phyloP scores from a whole-genome alignment of 2,113 vertebrate genomes.

The Rhizomys pruinosus region DNA sequence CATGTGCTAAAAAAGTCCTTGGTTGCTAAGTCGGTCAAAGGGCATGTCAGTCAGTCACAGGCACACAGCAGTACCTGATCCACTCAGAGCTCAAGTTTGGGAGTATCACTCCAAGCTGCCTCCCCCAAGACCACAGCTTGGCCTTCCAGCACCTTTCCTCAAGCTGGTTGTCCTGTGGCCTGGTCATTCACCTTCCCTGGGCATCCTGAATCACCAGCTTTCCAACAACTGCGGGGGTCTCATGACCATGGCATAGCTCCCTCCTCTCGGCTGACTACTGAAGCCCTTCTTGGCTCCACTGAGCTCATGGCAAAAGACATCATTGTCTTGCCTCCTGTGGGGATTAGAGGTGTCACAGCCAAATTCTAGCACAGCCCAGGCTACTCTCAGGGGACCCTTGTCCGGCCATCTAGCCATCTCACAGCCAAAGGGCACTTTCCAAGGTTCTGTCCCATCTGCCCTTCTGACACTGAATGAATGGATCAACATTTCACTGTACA shows the following conservation, averaged over 20 bases:
- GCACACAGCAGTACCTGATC: neutral
- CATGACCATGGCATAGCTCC: neutral
- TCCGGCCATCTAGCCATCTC: neutral
- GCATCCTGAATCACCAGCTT: neutral
- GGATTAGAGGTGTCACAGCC: neutral
- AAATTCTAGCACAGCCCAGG: neutral
- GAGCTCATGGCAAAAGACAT: neutral
- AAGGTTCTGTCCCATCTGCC: neutral
- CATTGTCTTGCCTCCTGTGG: slow-evolving; percentile 13
- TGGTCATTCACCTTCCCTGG: neutral
- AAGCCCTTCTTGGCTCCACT: slow-evolving; percentile 14
- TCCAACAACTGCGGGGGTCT: slow-evolving; percentile 40
- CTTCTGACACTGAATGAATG: neutral
- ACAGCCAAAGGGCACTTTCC: neutral
- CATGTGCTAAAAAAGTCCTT: neutral
- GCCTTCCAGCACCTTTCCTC: neutral
- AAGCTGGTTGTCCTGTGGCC: neutral
- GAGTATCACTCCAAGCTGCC: neutral
- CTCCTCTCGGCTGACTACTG: neutral
- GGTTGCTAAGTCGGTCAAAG: neutral
- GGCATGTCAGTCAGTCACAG: neutral
- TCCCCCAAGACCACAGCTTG: neutral
- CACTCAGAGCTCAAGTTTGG: neutral
- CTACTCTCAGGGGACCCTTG: neutral
- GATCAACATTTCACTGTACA: neutral